Evolutionary conservation across 2,797 vertebrate genomes (phyloP), one percentile per base, ranked within the genome.

Genomic region (Cossypha caffra): DNA sequence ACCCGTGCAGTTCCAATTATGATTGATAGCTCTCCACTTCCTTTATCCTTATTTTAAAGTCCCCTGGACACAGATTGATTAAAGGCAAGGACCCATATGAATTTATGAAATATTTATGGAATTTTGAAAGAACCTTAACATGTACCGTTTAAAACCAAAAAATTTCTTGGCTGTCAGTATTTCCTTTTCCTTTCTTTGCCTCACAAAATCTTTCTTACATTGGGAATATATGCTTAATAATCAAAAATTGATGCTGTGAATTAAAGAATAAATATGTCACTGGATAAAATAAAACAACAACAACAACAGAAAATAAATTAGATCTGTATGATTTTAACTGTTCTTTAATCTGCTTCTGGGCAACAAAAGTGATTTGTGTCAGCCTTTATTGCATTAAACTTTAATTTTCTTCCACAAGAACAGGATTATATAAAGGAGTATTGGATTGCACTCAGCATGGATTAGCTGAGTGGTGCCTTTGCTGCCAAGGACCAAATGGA

Each of bases 311-410:
- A 96, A 95, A 96, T 76, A 98, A 98, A 98, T 98, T 97, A 98
- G 96, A 97, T 98, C 97, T 97, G 95, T 97, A 97, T 98, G 94
- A 98, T 96, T 98, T 98, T 97, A 98, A 98, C 98, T 98, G 97
- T 97, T 98, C 97, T 97, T 98, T 98, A 98, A 98, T 98, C 98
- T 98, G 95, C 96, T 98, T 97, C 97, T 97, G 96, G 97, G 98
- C 96, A 98, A 98, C 98, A 97, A 97, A 98, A 98, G 96, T 98
- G 98, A 98, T 98, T 98, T 98, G 97, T 98, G 98, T 98, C 97
- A 98, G 97, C 96, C 18, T 87, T 98, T 98, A 98, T 98, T 98
- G 97, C 98, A 98, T 98, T 98, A 98, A 98, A 98, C 96, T 98
- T 98, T 98, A 98, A 98, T 98, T 98, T 98, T 98, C 97, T 98